Evolutionary conservation across 2,113 vertebrate species (phyloP), one percentile per base, ranked within the genome.

Genomic region (Ia io): DNA sequence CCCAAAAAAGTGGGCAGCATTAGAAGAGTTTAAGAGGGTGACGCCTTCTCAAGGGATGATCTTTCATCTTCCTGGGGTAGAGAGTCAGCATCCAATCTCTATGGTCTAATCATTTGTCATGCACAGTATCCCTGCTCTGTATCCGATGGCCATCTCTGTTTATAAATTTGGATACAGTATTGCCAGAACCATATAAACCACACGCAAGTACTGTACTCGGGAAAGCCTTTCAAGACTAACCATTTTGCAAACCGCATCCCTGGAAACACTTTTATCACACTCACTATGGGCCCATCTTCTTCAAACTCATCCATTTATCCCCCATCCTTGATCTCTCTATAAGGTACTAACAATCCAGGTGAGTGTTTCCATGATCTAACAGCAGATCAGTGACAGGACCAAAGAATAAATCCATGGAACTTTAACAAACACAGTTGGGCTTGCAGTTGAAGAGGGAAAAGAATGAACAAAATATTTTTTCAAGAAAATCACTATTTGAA

Each of bases 341-440:
- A 59, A 49, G 53, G 20, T 47, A 6, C 44, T 30, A 37, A 47
- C 14, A 59, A 56, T 20, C 37, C 40, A 85, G 30, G 40, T 23
- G 51, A 73, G 82, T 49, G 12, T 47, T 47, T 53, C 32, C 51
- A 6, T 82, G 5, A 32, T 59, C 83, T 35, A 25, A 86, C 85
- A 92, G 63, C n/a, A 79, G 13, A 40, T 40, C 61, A 59, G 17
- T 4, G 20, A 65, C 80, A 44, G 89, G 37, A 42, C 71, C 56
- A 59, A 80, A 30, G 6, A 87, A 73, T 13, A 63, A 95, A 87
- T 79, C 42, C 92, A 70, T 76, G 69, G 94, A 67, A 76, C 51
- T 40, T 89, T 95, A 77, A 44, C 35, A 78, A 93, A 78, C 63
- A 16, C 56, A 70, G 42, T 3, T 12, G 32, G 47, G 51, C 17